These are phyloP conservation scores for Cremastinae sp. DNA, from an alignment of 2,888 invertebrate genomes.

Conservation along the genomic window DNA sequence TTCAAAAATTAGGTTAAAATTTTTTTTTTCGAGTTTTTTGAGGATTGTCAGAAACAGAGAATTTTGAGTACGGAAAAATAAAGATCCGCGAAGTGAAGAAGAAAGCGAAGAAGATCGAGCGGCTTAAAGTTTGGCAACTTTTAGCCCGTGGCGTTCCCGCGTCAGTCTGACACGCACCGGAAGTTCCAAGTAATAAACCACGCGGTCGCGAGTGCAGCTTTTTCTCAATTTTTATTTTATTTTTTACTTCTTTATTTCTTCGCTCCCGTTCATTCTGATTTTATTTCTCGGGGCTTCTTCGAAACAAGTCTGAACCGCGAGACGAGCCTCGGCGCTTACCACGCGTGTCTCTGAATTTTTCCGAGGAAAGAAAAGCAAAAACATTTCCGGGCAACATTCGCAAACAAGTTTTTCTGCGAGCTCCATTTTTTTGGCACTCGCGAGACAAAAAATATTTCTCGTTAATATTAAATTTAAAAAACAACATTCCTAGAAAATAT, in stretches of 20 bases:
- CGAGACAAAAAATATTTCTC: background rate
- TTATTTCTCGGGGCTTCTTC: conserved; percentile 21
- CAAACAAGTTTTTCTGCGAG: too few relatives aligned
- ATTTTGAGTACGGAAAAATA: background rate
- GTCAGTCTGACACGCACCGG: conserved; percentile 41
- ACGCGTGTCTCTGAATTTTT: conserved; percentile 9
- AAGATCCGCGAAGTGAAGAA: background rate
- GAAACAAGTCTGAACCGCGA: conserved; percentile 9
- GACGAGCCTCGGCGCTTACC: background rate
- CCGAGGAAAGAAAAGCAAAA: conserved; percentile 10
- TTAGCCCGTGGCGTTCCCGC: conserved; percentile 22
- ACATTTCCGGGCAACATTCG: background rate
- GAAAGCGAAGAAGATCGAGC: conserved; percentile 3
- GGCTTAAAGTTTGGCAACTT: conserved; percentile 30
- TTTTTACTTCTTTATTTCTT: background rate
- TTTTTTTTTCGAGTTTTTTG: background rate
- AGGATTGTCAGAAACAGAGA: too few relatives aligned
- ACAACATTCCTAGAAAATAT: background rate
- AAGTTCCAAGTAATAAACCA: conserved; percentile 51
- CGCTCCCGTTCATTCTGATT: conserved; percentile 1
- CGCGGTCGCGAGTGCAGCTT: conserved; percentile 43
- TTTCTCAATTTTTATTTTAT: conserved; percentile 35
- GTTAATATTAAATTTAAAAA: background rate
- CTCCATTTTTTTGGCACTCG: too few relatives aligned
- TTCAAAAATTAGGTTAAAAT: background rate